Evolutionary conservation across 2,888 invertebrate species (phyloP).

Genomic region (Dryomyza anilis): DNA sequence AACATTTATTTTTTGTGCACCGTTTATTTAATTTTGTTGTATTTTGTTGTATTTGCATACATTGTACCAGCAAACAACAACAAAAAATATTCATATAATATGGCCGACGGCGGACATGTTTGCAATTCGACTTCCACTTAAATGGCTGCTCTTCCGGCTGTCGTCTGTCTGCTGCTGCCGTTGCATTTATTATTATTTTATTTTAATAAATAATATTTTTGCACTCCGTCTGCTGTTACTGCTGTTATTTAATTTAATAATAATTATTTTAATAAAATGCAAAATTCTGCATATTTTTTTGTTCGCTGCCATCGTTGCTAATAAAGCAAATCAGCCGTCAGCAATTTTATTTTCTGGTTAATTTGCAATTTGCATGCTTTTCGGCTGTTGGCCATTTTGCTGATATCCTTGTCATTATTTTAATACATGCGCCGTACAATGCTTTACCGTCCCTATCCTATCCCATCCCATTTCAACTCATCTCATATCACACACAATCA

Average conservation of each 20-base stretch:
- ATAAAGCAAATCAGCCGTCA: constrained; percentile 26
- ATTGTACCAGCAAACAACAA: too few relatives aligned
- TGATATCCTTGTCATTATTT: constrained; percentile 17
- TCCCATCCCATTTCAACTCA: background rate
- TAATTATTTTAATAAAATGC: constrained; percentile 40
- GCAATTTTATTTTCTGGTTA: constrained; percentile 25
- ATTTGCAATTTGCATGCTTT: constrained; percentile 24
- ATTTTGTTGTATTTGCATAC: background rate
- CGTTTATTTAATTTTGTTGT: background rate
- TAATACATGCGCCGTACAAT: background rate
- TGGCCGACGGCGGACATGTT: too few relatives aligned
- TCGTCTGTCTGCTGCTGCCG: constrained; percentile 41
- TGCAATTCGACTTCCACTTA: constrained; percentile 58
- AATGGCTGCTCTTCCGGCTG: constrained; percentile 60
- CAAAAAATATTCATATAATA: too few relatives aligned
- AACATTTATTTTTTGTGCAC: constrained; percentile 11
- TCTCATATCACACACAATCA: too few relatives aligned
- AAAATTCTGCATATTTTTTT: constrained; percentile 14
- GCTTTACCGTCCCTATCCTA: background rate
- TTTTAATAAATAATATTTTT: constrained; percentile 6
- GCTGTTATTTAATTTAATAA: constrained; percentile 36
- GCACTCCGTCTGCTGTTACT: constrained; percentile 33
- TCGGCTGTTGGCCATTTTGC: background rate
- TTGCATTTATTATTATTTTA: background rate
- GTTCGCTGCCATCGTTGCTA: constrained; percentile 1